Base-by-base conservation (phyloP, 2,797 vertebrate genomes). In the Epinephelus malabaricus region DNA sequence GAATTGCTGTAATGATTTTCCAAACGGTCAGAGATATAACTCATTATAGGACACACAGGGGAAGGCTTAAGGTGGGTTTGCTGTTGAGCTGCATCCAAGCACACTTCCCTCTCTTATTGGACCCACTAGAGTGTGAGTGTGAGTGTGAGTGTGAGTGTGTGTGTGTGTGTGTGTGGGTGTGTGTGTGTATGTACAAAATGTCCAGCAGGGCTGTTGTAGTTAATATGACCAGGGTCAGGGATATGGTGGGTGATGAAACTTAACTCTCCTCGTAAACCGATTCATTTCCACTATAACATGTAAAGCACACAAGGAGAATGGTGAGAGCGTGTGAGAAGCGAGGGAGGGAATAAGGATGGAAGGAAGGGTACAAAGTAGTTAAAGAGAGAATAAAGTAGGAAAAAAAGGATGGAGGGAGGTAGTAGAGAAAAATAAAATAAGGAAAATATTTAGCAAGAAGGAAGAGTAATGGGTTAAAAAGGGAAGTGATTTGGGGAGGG, bases 221-320 rank as follows among this genome's bases (percentile, higher is more conserved):
- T 89, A 86, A 87, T 89, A 81, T 64, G 83, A 76, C 73, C 76
- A 69, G 73, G 87, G 83, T 88, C 88, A 88, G 51, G 68, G 73
- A 86, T 73, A 82, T 88, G 78, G 60, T 79, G 86, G 82, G 81
- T 88, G 91, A 90, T 93, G 89, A 93, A 93, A 94, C 81, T 75
- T 84, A 88, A 92, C 49, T 77, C 86, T 86, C 72, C 84, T 85
- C 87, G 51, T 90, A 86, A 94, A 93, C 49, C 30, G 65, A 76
- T 68, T 90, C 79, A 90, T 92, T 92, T 88, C 85, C 88, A 93
- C 79, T 63, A 54, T 82, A 86, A 76, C 78, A 68, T 79, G 78
- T 49, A 59, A 71, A 66, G 75, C 68, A 67, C 69, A 78, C 70
- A 76, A 69, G 75, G 68, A 83, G 68, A 67, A 69, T 17, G 62